Conservation (phyloP, 1,140 invertebrate genomes). For the Bradynema listronoti region DNA sequence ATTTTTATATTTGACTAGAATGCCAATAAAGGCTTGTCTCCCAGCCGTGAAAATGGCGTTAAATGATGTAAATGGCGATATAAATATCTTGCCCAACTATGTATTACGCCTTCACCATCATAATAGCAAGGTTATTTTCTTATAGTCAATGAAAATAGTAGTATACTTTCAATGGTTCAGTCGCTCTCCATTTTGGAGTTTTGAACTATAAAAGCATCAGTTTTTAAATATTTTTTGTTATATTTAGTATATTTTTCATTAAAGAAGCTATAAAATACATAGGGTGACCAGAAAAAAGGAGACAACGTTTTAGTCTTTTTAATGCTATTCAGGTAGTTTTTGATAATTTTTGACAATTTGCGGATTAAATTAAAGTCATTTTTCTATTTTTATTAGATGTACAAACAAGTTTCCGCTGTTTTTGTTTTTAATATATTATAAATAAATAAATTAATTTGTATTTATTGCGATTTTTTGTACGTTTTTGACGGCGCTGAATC, state of each 20-base stretch:
- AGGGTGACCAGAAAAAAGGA: neutral
- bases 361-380: no score
- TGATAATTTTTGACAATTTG: no score
- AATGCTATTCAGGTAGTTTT: no score
- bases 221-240: neutral
- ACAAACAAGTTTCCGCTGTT: no score
- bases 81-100: constrained; percentile 83
- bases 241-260: neutral
- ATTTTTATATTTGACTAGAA: no score
- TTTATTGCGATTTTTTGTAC: no score
- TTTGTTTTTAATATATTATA: no score
- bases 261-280: neutral
- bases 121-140: constrained; percentile 80
- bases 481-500: no score
- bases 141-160: neutral
- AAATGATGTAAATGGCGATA: constrained; percentile 83
- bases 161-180: neutral
- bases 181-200: no score
- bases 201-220: neutral
- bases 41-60: constrained; percentile 88
- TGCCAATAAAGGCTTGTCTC: constrained; percentile 60
- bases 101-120: constrained; percentile 82
- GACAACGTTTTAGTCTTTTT: neutral
- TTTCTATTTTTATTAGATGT: no score
- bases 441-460: no score